Conservation (phyloP, 2,113 vertebrate species). For the Illadopsis cleaveri region DNA sequence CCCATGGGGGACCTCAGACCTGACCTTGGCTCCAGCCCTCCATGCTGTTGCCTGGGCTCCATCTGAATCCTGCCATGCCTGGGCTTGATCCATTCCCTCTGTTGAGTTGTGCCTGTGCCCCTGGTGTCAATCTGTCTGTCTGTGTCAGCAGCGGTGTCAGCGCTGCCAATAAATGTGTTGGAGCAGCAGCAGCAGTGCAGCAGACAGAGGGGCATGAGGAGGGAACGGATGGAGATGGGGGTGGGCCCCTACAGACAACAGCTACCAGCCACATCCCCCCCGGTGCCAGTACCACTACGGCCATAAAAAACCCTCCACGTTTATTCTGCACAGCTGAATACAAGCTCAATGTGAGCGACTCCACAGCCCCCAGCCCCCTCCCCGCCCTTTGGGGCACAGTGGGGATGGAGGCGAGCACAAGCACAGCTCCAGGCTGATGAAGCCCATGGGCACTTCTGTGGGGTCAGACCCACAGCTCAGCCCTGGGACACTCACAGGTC, state of each 20-base stretch:
- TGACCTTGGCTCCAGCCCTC: not conserved
- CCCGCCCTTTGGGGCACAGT: rapidly evolving
- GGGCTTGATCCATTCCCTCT: not conserved
- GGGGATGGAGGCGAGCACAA: not conserved
- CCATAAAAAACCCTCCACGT: constrained; percentile 16
- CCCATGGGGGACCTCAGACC: not conserved
- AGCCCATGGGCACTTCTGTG: rapidly evolving
- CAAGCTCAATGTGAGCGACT: constrained; percentile 63
- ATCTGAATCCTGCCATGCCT: not conserved
- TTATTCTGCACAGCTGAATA: constrained; percentile 45
- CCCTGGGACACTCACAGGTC: rapidly evolving
- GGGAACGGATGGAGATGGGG: rapidly evolving
- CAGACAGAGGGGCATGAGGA: not conserved
- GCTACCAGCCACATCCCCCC: rapidly evolving
- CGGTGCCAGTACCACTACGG: rapidly evolving
- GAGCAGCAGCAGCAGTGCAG: not conserved
- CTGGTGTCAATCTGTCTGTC: not conserved
- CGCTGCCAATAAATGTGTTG: constrained; percentile 37
- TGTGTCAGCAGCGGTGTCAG: not conserved
- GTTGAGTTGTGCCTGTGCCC: not conserved
- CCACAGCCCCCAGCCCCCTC: not conserved
- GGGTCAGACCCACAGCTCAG: not conserved
- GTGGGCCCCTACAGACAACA: rapidly evolving
- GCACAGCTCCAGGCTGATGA: not conserved
- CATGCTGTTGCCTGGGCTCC: not conserved